phyloP scores from a whole-genome alignment of 2,797 vertebrate species.

The Myotis pilosus region DNA sequence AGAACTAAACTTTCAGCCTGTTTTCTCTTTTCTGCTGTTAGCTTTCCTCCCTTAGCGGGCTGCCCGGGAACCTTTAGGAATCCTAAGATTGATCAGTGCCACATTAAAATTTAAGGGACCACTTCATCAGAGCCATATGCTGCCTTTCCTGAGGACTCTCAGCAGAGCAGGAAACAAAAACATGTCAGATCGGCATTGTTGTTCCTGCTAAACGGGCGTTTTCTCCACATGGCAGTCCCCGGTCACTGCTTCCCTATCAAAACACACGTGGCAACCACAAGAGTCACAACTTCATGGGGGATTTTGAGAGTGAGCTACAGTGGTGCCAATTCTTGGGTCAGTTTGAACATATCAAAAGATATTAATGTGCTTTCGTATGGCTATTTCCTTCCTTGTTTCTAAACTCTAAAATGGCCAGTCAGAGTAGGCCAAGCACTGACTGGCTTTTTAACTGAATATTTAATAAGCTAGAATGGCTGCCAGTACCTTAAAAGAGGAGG shows the following conservation, averaged over 20 bases:
- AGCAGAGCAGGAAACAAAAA: constrained; percentile 9
- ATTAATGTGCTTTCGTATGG: not conserved
- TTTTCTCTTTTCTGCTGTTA: constrained; percentile 29
- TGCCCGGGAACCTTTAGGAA: constrained; percentile 43
- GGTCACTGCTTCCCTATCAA: not conserved
- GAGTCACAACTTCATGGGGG: not conserved
- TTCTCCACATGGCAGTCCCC: not conserved
- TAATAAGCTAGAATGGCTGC: constrained; percentile 61
- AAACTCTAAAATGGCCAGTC: constrained; percentile 65
- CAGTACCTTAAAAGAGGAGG: constrained; percentile 37
- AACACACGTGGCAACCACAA: not conserved
- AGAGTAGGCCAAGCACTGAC: constrained; percentile 44
- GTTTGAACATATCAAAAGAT: constrained; percentile 28
- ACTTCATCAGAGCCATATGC: constrained; percentile 65
- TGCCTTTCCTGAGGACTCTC: constrained; percentile 67
- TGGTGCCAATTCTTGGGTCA: not conserved
- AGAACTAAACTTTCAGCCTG: constrained; percentile 29
- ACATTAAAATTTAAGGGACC: constrained; percentile 67
- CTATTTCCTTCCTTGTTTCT: constrained; percentile 15
- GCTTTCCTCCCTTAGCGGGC: constrained; percentile 22
- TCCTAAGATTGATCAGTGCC: constrained; percentile 65
- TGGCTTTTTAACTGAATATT: constrained; percentile 65
- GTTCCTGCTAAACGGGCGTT: not conserved
- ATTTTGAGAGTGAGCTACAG: not conserved
- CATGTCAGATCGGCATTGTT: not conserved